These are phyloP conservation scores for Donacobius atricapilla DNA, from an alignment of 2,113 vertebrate genomes.

Conservation along the genomic window DNA sequence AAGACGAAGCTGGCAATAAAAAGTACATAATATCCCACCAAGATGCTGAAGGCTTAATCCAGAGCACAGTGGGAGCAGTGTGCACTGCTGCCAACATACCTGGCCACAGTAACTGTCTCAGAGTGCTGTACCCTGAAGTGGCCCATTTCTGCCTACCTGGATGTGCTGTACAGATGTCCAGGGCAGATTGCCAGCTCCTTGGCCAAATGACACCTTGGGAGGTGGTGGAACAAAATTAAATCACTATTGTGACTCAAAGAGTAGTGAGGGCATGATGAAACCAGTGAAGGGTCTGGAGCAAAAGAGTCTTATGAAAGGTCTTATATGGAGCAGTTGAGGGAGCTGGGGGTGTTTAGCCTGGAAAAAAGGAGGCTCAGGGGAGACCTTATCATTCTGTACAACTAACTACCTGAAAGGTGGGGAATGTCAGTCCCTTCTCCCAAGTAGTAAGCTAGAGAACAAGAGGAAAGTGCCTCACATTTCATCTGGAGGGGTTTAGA, in stretches of 20 bases:
- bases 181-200: background rate
- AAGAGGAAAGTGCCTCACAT: background rate
- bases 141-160: background rate
- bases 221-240: background rate
- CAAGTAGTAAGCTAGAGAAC: background rate
- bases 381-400: background rate
- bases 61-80: rapidly evolving
- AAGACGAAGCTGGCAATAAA: background rate
- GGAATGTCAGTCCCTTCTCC: background rate
- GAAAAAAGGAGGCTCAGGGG: background rate
- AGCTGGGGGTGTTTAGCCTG: background rate
- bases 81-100: background rate
- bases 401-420: background rate
- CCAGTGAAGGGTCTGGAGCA: background rate
- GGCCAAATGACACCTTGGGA: background rate
- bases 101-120: background rate
- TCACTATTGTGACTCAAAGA: background rate
- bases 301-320: background rate
- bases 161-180: background rate
- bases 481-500: background rate
- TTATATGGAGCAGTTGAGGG: background rate
- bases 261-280: background rate
- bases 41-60: background rate
- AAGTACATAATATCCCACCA: background rate
- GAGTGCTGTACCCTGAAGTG: background rate